Conservation (phyloP, 1,140 invertebrate species). For the Drosophila mojavensis region DNA sequence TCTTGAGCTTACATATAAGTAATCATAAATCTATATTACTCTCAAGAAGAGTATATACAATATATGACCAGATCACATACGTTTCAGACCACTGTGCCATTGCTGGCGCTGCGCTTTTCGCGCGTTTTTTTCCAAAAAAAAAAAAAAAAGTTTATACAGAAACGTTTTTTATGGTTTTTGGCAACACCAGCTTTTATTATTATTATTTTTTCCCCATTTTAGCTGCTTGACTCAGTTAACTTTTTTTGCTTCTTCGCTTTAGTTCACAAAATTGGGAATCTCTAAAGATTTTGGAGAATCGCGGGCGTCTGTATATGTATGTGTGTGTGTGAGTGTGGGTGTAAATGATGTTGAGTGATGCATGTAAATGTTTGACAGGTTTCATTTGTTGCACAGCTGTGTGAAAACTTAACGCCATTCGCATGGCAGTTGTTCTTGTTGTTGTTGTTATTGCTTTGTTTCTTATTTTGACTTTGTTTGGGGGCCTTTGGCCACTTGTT, state of each 20-base stretch:
- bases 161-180: not conserved
- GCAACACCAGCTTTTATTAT: not conserved
- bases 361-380: not conserved
- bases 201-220: not conserved
- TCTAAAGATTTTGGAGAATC: slow-evolving; percentile 1
- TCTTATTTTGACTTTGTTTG: not conserved
- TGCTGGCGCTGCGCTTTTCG: slow-evolving; percentile 3
- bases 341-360: not conserved
- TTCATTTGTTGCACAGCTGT: slow-evolving; percentile 5
- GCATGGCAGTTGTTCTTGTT: not conserved
- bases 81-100: not conserved
- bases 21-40: too few relatives aligned
- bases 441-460: not conserved
- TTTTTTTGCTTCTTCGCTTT: too few relatives aligned
- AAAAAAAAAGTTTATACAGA: not conserved
- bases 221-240: too few relatives aligned
- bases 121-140: not conserved
- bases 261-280: not conserved
- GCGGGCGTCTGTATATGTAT: not conserved
- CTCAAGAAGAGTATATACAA: too few relatives aligned
- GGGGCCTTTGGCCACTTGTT: not conserved
- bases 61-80: too few relatives aligned
- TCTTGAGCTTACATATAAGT: too few relatives aligned
- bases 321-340: not conserved
- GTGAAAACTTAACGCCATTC: not conserved